Evolutionary conservation across 2,797 vertebrate genomes (phyloP).

Genomic region (Mastacembelus armatus): DNA sequence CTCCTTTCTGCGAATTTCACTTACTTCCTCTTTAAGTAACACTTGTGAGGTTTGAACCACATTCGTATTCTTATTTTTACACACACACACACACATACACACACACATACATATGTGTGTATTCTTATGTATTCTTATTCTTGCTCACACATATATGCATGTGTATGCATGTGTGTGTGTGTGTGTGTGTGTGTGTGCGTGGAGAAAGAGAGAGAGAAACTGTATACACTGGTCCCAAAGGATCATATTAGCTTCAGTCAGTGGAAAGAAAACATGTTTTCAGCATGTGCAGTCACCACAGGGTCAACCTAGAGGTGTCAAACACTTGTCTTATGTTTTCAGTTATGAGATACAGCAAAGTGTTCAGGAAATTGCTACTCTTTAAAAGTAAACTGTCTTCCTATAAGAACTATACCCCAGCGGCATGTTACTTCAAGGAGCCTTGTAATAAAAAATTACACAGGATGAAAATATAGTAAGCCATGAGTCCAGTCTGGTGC

Average conservation of each 20-base stretch:
- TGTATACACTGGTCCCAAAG: no score
- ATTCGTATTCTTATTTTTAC: not conserved
- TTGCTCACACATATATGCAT: no score
- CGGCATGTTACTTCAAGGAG: not conserved
- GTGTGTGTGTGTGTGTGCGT: no score
- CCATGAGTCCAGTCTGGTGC: not conserved
- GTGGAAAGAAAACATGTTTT: not conserved
- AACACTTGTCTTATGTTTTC: not conserved
- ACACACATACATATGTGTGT: no score
- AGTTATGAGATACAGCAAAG: not conserved
- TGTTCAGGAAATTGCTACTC: not conserved
- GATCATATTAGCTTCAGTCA: no score
- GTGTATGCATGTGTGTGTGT: no score
- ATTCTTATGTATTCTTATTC: no score
- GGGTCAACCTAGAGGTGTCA: not conserved
- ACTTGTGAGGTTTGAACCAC: not conserved
- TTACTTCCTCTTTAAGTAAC: slow-evolving; percentile 21
- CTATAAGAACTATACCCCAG: no score
- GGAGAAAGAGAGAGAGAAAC: no score
- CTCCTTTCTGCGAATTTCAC: not conserved
- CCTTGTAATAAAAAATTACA: slow-evolving; percentile 18
- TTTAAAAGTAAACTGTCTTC: not conserved
- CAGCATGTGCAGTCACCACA: not conserved
- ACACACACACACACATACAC: no score
- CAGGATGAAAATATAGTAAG: not conserved